Conservation (phyloP, 2,113 vertebrate species). For the Pomatostomus ruficeps region DNA sequence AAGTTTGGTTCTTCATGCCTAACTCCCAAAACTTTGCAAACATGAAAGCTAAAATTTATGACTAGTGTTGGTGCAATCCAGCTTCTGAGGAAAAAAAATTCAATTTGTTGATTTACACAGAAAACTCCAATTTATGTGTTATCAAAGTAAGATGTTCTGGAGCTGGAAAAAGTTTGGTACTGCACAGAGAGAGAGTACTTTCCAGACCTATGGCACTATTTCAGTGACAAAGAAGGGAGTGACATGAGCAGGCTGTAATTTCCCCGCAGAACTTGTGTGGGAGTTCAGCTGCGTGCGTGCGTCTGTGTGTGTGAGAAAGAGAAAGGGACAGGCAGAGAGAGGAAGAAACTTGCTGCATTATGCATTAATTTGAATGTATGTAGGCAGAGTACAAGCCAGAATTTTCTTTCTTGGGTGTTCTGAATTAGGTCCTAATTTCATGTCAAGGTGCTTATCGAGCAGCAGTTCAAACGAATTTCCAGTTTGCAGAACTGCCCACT, state of each 20-base stretch:
- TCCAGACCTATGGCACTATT: constrained; percentile 12
- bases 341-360: constrained; percentile 43
- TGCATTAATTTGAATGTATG: constrained; percentile 20
- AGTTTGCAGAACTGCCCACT: background rate
- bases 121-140: background rate
- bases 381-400: constrained; percentile 33
- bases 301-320: background rate
- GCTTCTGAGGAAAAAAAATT: background rate
- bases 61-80: background rate
- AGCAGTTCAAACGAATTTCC: background rate
- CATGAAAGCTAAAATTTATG: background rate
- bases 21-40: constrained; percentile 12
- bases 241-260: constrained; percentile 49
- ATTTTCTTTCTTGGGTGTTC: background rate
- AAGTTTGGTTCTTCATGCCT: constrained; percentile 29
- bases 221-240: constrained; percentile 32
- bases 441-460: background rate
- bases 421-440: background rate
- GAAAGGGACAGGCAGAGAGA: constrained; percentile 6
- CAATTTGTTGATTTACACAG: background rate
- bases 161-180: background rate
- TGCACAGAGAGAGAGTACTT: background rate
- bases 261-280: constrained; percentile 26
- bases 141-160: background rate
- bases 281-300: background rate